Evolutionary conservation across 2,797 vertebrate genomes (phyloP).

Genomic region (Naso thynnoides): DNA sequence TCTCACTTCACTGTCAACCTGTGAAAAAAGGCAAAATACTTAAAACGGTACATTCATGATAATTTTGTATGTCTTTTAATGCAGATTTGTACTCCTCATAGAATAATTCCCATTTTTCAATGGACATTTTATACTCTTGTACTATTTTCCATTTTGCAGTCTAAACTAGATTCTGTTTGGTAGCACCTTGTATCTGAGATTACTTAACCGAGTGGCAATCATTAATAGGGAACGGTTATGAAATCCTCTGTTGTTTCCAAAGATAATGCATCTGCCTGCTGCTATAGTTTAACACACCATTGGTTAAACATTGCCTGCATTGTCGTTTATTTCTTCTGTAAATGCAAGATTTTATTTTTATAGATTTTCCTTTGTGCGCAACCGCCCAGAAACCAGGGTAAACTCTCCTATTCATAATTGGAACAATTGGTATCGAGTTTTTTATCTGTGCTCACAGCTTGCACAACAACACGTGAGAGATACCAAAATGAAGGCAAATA

Average conservation of each 20-base stretch:
- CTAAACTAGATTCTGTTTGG: background rate
- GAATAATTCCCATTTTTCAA: background rate
- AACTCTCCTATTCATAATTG: conserved; percentile 54
- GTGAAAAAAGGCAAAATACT: background rate
- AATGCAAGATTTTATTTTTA: conserved; percentile 18
- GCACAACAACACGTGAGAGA: conserved; percentile 47
- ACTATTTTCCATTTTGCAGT: background rate
- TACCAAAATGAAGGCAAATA: conserved; percentile 10
- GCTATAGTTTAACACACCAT: conserved; percentile 8
- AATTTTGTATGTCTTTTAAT: background rate
- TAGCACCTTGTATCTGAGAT: background rate
- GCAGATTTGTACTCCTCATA: background rate
- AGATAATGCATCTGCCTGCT: conserved; percentile 17
- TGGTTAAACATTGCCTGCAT: conserved; percentile 46
- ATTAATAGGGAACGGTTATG: conserved; percentile 36
- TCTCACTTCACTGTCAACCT: background rate
- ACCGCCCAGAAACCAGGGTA: conserved; percentile 26
- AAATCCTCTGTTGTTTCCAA: conserved; percentile 34
- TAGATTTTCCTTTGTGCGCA: conserved; percentile 50
- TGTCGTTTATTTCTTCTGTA: conserved; percentile 39
- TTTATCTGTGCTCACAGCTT: conserved; percentile 66
- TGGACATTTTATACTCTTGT: background rate
- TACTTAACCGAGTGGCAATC: background rate
- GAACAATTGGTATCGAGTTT: conserved; percentile 56
- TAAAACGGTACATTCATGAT: background rate